Evolutionary conservation across 2,888 invertebrate species (phyloP).

Genomic region (Mylabris sibirica): DNA sequence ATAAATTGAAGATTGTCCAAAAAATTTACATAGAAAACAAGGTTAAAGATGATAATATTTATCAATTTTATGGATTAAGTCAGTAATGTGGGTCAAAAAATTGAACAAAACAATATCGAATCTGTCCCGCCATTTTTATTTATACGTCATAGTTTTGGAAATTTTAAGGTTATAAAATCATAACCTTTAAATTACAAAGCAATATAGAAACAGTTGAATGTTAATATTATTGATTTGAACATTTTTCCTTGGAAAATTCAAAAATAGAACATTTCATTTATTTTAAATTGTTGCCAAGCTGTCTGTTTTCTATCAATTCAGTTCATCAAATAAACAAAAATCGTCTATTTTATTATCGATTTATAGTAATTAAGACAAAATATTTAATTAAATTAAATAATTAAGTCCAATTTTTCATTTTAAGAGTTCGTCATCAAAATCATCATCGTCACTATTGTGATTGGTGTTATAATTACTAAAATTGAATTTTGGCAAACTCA

Average conservation of each 20-base stretch:
- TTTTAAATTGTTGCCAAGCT: conserved; percentile 28
- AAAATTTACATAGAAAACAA: background rate
- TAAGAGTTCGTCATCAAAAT: background rate
- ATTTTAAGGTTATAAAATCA: background rate
- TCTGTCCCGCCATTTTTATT: no score
- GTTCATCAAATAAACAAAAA: background rate
- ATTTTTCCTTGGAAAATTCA: background rate
- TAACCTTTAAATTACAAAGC: background rate
- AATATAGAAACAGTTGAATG: no score
- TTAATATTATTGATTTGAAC: background rate
- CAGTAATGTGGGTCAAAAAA: background rate
- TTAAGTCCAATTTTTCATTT: no score
- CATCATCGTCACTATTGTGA: background rate
- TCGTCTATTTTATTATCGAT: background rate
- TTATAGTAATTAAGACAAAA: background rate
- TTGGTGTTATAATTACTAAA: background rate
- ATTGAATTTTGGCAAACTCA: background rate
- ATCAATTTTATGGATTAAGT: background rate
- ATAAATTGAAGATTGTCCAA: no score
- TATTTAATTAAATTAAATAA: no score
- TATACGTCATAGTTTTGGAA: no score
- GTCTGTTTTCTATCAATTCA: conserved; percentile 12
- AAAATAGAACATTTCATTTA: conserved; percentile 7
- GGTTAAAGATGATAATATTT: background rate
- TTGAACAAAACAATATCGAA: background rate